phyloP scores from a whole-genome alignment of 1,140 invertebrate genomes.

The Whitmania pigra region DNA sequence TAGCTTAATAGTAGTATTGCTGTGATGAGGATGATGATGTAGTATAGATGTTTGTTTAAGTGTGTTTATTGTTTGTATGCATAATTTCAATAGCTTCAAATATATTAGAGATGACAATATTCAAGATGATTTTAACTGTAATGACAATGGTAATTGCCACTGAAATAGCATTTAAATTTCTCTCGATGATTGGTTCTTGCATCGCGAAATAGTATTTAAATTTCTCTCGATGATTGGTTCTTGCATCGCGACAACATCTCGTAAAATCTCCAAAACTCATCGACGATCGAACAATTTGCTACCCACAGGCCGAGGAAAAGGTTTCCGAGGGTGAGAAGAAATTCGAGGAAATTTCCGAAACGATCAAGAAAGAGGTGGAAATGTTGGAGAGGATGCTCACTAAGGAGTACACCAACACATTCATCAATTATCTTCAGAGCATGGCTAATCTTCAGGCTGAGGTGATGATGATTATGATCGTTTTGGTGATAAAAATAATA shows the following conservation, averaged over 20 bases:
- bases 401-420: constrained; percentile 76
- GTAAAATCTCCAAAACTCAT: not conserved
- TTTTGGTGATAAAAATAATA: too few relatives aligned
- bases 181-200: not conserved
- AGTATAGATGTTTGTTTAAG: too few relatives aligned
- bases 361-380: constrained; percentile 89
- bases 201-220: too few relatives aligned
- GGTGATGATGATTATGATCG: constrained; percentile 44
- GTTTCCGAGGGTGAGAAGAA: constrained; percentile 89
- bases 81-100: too few relatives aligned
- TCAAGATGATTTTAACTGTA: too few relatives aligned
- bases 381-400: constrained; percentile 69
- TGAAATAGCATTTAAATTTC: too few relatives aligned
- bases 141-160: too few relatives aligned
- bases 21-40: too few relatives aligned
- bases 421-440: constrained; percentile 77
- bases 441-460: constrained; percentile 89
- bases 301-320: constrained; percentile 73
- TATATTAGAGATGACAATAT: too few relatives aligned
- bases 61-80: too few relatives aligned
- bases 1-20: too few relatives aligned
- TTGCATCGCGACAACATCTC: not conserved
- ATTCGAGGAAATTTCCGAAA: constrained; percentile 86
- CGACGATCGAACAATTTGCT: not conserved
- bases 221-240: not conserved